phyloP scores from a whole-genome alignment of 2,113 vertebrate species.

The Phyllostomus discolor region DNA sequence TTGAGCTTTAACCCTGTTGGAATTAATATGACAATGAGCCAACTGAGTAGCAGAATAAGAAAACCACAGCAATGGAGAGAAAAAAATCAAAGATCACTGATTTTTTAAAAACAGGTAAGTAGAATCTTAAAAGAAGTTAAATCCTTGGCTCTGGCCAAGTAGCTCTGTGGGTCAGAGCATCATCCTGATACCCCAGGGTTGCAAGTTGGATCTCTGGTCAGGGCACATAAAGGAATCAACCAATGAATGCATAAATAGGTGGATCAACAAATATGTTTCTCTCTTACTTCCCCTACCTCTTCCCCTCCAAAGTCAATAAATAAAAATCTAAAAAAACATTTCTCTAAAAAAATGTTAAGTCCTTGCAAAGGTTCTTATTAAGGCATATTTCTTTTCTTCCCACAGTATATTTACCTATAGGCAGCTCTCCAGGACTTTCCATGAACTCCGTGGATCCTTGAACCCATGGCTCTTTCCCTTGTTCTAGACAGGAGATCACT shows the following conservation, averaged over 20 bases:
- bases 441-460: slow-evolving; percentile 15
- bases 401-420: slow-evolving; percentile 44
- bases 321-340: no score
- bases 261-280: no score
- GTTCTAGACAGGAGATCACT: slow-evolving; percentile 66
- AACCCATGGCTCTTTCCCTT: slow-evolving; percentile 67
- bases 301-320: no score
- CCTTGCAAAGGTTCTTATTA: background rate
- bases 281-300: no score
- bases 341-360: background rate
- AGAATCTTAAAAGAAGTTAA: no score
- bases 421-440: background rate
- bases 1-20: slow-evolving; percentile 42
- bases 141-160: no score
- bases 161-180: no score
- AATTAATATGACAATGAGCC: slow-evolving; percentile 52
- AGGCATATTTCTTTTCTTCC: background rate
- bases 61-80: background rate
- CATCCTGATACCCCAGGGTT: no score
- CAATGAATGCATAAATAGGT: no score
- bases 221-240: no score
- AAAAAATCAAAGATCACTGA: background rate
- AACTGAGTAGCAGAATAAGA: background rate
- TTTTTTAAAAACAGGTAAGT: no score
- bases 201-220: no score